These are phyloP conservation scores for Antigone vipio DNA, from an alignment of 2,113 vertebrate genomes.

Conservation along the genomic window DNA sequence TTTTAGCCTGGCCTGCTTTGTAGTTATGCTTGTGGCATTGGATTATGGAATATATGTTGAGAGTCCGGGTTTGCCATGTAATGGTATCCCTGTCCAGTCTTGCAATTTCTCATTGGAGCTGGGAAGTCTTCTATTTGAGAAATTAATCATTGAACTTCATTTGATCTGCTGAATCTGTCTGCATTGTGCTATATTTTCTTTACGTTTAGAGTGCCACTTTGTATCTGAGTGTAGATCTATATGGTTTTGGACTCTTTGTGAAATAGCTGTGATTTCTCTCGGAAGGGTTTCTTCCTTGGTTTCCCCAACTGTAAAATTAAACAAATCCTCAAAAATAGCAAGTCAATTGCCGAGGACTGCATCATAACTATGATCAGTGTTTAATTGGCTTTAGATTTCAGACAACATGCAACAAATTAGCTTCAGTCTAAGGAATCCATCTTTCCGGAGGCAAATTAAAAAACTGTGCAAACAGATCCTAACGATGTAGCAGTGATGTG, in stretches of 20 bases:
- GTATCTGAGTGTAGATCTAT: background rate
- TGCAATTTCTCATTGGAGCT: background rate
- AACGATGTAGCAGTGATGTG: conserved; percentile 12
- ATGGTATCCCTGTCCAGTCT: background rate
- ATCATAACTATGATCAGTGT: background rate
- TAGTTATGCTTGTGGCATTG: rapidly evolving
- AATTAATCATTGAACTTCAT: background rate
- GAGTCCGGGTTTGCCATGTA: background rate
- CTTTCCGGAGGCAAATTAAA: conserved; percentile 8
- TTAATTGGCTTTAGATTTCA: conserved; percentile 32
- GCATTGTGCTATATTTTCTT: background rate
- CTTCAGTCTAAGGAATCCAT: conserved; percentile 9
- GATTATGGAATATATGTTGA: background rate
- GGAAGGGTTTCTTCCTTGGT: background rate
- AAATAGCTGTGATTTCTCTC: background rate
- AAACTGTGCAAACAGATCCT: background rate
- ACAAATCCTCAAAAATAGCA: conserved; percentile 1
- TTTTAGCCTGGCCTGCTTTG: background rate
- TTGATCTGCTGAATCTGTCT: background rate
- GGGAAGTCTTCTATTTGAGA: background rate
- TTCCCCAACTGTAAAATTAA: conserved; percentile 10
- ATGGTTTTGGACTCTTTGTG: background rate
- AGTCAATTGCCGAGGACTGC: conserved; percentile 3
- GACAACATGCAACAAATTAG: conserved; percentile 37
- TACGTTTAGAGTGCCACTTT: background rate